Evolutionary conservation across 2,888 invertebrate species (phyloP).

Genomic region (Herminia tarsipennalis): DNA sequence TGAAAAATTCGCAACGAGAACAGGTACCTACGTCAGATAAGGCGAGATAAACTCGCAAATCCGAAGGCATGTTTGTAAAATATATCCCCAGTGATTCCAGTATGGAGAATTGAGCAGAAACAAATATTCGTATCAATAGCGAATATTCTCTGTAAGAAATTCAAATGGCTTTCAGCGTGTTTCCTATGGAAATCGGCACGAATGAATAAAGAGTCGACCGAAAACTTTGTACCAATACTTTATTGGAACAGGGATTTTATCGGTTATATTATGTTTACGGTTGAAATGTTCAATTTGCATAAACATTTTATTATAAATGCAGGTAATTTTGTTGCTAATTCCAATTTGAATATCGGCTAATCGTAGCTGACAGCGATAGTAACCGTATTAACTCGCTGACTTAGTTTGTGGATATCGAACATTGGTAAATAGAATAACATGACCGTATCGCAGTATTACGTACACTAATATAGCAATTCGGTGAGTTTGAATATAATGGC

Average conservation of each 20-base stretch:
- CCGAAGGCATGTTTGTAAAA: slow-evolving; percentile 52
- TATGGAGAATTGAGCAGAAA: slow-evolving; percentile 53
- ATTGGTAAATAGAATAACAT: neutral
- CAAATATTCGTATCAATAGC: slow-evolving; percentile 70
- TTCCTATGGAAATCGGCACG: slow-evolving; percentile 69
- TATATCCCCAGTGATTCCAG: slow-evolving; percentile 59
- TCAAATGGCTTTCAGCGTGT: slow-evolving; percentile 66
- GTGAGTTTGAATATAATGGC: too few species aligned
- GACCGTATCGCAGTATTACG: too few species aligned
- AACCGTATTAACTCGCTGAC: slow-evolving; percentile 19
- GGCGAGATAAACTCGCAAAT: slow-evolving; percentile 43
- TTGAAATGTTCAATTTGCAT: slow-evolving; percentile 58
- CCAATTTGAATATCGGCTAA: slow-evolving; percentile 36
- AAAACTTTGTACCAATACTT: slow-evolving; percentile 48
- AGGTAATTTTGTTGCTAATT: slow-evolving; percentile 34
- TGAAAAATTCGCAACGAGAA: slow-evolving; percentile 11
- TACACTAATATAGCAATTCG: too few species aligned
- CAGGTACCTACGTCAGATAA: slow-evolving; percentile 10
- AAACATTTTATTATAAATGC: slow-evolving; percentile 40
- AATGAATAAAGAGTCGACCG: slow-evolving; percentile 71
- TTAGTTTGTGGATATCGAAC: slow-evolving; percentile 9
- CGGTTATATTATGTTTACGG: slow-evolving; percentile 49
- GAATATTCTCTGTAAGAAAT: slow-evolving; percentile 67
- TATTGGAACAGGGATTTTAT: slow-evolving; percentile 45
- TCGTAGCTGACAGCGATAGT: slow-evolving; percentile 25